phyloP scores from a whole-genome alignment of 92 coral and sea anemone genomes.

The Porites cylindrica region DNA sequence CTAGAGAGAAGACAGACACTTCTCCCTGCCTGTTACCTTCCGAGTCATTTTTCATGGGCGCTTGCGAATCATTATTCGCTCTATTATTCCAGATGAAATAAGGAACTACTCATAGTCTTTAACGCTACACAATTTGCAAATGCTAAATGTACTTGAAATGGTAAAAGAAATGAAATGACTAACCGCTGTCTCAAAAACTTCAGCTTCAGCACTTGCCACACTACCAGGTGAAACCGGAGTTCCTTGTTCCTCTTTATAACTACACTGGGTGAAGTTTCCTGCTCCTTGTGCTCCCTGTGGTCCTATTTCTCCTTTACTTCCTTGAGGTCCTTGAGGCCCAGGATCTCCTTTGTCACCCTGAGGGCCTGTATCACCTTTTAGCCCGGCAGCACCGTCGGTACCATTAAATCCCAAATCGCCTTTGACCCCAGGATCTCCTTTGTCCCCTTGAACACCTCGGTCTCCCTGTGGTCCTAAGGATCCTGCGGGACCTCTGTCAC shows the following conservation, averaged over 20 bases:
- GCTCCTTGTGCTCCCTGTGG: neutral
- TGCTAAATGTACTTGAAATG: too few species aligned
- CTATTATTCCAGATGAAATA: too few species aligned
- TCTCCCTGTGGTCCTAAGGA: neutral
- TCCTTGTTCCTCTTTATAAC: neutral
- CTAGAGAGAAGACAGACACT: too few species aligned
- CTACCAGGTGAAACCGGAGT: neutral
- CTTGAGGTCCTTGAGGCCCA: neutral
- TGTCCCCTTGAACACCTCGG: conserved; percentile 9
- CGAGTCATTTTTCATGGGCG: too few species aligned
- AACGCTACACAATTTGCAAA: too few species aligned
- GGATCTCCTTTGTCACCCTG: neutral
- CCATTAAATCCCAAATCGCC: neutral
- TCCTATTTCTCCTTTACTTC: neutral
- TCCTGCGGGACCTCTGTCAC: neutral
- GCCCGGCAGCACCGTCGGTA: neutral
- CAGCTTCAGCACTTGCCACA: neutral
- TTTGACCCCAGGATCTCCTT: neutral
- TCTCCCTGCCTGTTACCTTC: too few species aligned
- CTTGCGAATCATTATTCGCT: too few species aligned
- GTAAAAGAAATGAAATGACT: too few species aligned
- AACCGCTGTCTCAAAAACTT: neutral
- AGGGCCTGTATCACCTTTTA: neutral
- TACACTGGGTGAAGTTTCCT: neutral
- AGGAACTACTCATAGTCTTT: too few species aligned